Evolutionary conservation across 1,140 invertebrate species (phyloP).

Genomic region (Penaeus vannamei): DNA sequence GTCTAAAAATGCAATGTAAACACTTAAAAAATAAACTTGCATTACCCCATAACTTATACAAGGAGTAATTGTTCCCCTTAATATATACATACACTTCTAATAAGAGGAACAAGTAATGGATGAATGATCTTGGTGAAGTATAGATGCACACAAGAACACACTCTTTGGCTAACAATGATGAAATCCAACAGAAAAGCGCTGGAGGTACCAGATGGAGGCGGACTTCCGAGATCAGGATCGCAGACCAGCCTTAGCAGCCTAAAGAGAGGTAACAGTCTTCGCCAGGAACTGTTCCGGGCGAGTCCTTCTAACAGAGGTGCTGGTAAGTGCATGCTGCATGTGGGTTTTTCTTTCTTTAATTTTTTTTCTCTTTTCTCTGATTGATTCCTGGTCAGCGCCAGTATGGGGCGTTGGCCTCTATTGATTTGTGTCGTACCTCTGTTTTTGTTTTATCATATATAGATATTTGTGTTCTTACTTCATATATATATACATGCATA

Average conservation of each 20-base stretch:
- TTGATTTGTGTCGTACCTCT: too few relatives aligned
- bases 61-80: too few relatives aligned
- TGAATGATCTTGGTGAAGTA: too few relatives aligned
- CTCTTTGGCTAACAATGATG: not conserved
- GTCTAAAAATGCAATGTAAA: too few relatives aligned
- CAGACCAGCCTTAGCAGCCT: constrained; percentile 68
- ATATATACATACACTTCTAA: too few relatives aligned
- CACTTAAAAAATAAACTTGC: too few relatives aligned
- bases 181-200: constrained; percentile 55
- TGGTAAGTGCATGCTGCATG: constrained; percentile 68
- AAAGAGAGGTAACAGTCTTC: constrained; percentile 69
- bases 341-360: constrained; percentile 28
- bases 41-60: too few relatives aligned
- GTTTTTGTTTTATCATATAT: too few relatives aligned
- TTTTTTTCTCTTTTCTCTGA: not conserved
- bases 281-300: constrained; percentile 64
- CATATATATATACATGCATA: too few relatives aligned
- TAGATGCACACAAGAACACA: too few relatives aligned
- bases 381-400: not conserved
- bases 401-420: not conserved
- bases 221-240: constrained; percentile 64
- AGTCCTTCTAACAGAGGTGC: constrained; percentile 57
- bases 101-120: too few relatives aligned
- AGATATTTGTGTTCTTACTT: too few relatives aligned
- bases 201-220: constrained; percentile 41